Evolutionary conservation across 2,797 vertebrate species (phyloP).

Genomic region (Nannoperca australis): DNA sequence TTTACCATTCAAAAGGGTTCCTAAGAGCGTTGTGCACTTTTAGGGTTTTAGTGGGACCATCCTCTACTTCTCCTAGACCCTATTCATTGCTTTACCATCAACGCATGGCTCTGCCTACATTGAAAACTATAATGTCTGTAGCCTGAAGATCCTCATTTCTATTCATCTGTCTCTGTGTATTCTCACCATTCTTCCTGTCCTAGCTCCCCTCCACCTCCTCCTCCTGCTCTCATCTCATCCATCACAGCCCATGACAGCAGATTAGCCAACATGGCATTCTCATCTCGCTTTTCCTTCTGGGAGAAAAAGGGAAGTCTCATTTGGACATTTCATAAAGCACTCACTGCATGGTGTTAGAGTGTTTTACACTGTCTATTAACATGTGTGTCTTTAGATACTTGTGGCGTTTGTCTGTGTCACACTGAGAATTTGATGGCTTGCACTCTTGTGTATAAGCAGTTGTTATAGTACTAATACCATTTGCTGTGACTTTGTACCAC

Average conservation of each 20-base stretch:
- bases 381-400: background rate
- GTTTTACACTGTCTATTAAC: slow-evolving; percentile 34
- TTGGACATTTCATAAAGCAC: slow-evolving; percentile 60
- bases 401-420: slow-evolving; percentile 33
- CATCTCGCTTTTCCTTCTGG: slow-evolving; percentile 99
- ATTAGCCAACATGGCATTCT: slow-evolving; percentile 92
- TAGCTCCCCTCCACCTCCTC: slow-evolving; percentile 46
- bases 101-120: slow-evolving; percentile 43
- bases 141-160: slow-evolving; percentile 32
- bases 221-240: slow-evolving; percentile 77
- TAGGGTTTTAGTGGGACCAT: background rate
- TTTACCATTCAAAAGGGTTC: background rate
- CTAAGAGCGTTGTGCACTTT: background rate
- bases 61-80: slow-evolving; percentile 28
- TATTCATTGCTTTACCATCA: slow-evolving; percentile 49
- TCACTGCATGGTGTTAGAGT: slow-evolving; percentile 65
- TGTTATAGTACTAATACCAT: background rate
- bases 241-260: slow-evolving; percentile 85
- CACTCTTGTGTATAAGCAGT: slow-evolving; percentile 2
- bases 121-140: slow-evolving; percentile 45
- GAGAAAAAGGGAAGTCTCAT: slow-evolving; percentile 97
- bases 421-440: background rate
- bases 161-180: slow-evolving; percentile 66
- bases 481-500: background rate
- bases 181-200: slow-evolving; percentile 58